These are phyloP conservation scores for Formica aserva DNA, from an alignment of 2,888 invertebrate species.

Conservation along the genomic window DNA sequence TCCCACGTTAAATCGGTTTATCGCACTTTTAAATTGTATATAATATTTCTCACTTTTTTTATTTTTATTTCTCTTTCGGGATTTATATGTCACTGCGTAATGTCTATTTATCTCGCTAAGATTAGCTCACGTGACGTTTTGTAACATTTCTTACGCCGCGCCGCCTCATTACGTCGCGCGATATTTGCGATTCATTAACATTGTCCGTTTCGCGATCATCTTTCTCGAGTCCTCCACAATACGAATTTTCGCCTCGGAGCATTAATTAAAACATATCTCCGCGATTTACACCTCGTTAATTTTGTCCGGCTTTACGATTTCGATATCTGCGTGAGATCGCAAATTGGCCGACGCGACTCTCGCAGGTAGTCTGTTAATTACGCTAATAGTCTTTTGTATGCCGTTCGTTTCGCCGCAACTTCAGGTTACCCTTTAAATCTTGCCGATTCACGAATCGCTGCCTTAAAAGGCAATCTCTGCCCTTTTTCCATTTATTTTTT, in stretches of 20 bases:
- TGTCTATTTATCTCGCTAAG: constrained; percentile 9
- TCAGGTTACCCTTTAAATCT: constrained; percentile 66
- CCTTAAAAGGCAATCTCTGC: constrained; percentile 71
- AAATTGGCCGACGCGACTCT: constrained; percentile 4
- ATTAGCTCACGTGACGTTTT: neutral
- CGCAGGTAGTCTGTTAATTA: constrained; percentile 61
- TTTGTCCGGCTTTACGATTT: constrained; percentile 22
- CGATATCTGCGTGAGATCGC: constrained; percentile 43
- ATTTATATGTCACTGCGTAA: neutral
- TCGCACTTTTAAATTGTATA: neutral
- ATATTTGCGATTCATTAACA: constrained; percentile 28
- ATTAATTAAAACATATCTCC: constrained; percentile 60
- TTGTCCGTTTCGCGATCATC: neutral
- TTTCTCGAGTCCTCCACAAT: neutral
- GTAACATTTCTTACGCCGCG: neutral
- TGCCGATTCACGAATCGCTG: constrained; percentile 59
- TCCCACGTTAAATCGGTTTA: neutral
- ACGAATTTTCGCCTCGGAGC: constrained; percentile 14
- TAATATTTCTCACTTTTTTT: neutral
- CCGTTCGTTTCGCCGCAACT: constrained; percentile 37
- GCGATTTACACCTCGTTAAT: constrained; percentile 56
- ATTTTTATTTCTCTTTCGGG: neutral
- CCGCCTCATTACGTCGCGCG: constrained; percentile 10
- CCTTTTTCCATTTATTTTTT: neutral
- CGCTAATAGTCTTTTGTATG: constrained; percentile 64